Base-by-base conservation (phyloP, 2,888 invertebrate genomes). In the Scaptomyza cyrtandrae region DNA sequence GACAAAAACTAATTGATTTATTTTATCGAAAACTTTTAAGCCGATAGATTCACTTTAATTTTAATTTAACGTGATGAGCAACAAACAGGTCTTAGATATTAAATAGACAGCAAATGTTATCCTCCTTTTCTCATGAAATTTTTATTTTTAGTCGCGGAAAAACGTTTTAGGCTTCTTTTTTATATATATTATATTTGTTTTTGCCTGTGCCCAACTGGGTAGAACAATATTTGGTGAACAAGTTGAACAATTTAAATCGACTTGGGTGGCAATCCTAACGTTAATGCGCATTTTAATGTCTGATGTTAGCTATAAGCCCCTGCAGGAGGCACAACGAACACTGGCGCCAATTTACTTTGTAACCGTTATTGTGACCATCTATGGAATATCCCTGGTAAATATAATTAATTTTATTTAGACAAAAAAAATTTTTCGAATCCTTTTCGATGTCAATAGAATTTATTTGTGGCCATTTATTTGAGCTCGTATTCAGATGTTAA, bases 391-490 rank as follows among this genome's bases (percentile, higher is more conserved):
- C 0, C 4, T 68, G 31, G 72, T 69, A 48, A 69, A 41, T 44
- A 3, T 1, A 3, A 5, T 24, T 1, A 24, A 24, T 24, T 3
- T 24, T 24, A 3, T 2, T 5, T 24, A 3, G 24, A 24, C 24
- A 24, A 24, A 24, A 5, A 24, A 24, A 2, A 24, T 3, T 1
- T 1, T n/a, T 3, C 0, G 9, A 29, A 11, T 6, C 11, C 0
- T 0, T 13, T 14, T 16, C 13, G 4, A 6, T 24, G 0, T 5
- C 24, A 0, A 6, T 5, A 73, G 72, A 59, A 63, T 24, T 10
- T 73, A 0, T 70, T 75, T 59, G 39, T 63, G 14, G 75, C 70
- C 5, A 59, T 73, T n/a, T 48, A 56, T 11, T n/a, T 73, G 39
- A 11, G 44, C 3, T 10, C 39, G 14, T 56, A 63, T 29, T 7